These are phyloP conservation scores for Rhinoderma darwinii DNA, from an alignment of 2,113 vertebrate species.

Conservation along the genomic window DNA sequence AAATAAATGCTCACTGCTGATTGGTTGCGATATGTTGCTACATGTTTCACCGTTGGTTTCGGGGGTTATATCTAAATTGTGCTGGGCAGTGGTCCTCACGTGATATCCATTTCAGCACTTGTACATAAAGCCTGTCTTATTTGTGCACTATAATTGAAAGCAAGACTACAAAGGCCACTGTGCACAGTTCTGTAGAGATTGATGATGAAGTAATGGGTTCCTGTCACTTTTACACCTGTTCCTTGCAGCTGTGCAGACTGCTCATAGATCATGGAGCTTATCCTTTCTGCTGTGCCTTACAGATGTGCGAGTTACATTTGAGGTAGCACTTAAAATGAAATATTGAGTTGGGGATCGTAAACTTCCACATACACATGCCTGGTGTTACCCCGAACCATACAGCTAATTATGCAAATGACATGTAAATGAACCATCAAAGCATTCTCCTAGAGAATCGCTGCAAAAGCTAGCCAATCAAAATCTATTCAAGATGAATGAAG, in stretches of 20 bases:
- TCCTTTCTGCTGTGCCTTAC: background rate
- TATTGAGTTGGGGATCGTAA: background rate
- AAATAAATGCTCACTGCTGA: background rate
- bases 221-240: conserved; percentile 36
- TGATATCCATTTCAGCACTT: conserved; percentile 23
- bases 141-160: background rate
- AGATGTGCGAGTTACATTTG: background rate
- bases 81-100: background rate
- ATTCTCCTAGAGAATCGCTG: background rate
- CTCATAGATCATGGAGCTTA: background rate
- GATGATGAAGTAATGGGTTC: conserved; percentile 33
- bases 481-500: conserved; percentile 28
- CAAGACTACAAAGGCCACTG: background rate
- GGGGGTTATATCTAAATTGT: background rate
- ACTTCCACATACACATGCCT: background rate
- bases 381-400: background rate
- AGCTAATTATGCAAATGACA: conserved; percentile 38
- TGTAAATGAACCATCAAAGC: conserved; percentile 26
- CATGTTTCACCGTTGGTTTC: background rate
- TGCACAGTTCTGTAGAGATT: background rate
- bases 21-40: background rate
- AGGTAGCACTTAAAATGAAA: conserved; percentile 4
- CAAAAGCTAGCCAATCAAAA: conserved; percentile 11
- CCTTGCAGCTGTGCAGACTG: background rate
- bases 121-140: conserved; percentile 10